phyloP scores from a whole-genome alignment of 1,140 invertebrate species.

The Euura saliciscinereae region DNA sequence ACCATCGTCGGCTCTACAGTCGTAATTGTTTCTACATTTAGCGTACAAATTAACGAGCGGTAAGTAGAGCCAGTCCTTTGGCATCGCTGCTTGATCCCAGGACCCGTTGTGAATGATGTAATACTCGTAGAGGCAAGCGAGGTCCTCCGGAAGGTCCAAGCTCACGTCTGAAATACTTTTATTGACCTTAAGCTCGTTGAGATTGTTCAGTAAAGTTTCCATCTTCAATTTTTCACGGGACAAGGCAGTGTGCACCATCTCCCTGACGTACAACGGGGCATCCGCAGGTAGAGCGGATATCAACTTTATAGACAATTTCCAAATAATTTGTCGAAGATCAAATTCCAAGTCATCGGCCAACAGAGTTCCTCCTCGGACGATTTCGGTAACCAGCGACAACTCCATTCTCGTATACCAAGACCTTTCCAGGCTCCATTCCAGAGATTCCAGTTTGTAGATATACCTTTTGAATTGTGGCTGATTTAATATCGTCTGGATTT shows the following conservation, averaged over 20 bases:
- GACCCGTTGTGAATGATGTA: constrained; percentile 37
- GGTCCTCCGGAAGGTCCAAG: not conserved
- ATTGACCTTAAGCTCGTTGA: not conserved
- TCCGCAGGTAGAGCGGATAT: constrained; percentile 50
- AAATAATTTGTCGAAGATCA: constrained; percentile 29
- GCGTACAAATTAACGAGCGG: constrained; percentile 67
- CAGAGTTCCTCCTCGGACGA: constrained; percentile 32
- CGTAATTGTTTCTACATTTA: constrained; percentile 40
- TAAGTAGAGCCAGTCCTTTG: constrained; percentile 73
- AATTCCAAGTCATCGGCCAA: constrained; percentile 21
- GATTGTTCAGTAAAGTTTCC: constrained; percentile 17
- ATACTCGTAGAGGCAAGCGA: not conserved
- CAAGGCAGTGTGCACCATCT: constrained; percentile 29
- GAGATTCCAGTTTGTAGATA: constrained; percentile 34
- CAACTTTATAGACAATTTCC: constrained; percentile 50
- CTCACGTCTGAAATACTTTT: not conserved
- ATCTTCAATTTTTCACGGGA: constrained; percentile 17
- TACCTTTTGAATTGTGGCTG: constrained; percentile 42
- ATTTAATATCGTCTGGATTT: constrained; percentile 33
- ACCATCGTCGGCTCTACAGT: constrained; percentile 33
- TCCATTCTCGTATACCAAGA: constrained; percentile 54
- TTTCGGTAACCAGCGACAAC: constrained; percentile 39
- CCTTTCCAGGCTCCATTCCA: constrained; percentile 45
- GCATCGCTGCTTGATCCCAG: constrained; percentile 59
- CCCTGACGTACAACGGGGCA: constrained; percentile 24